Base-by-base conservation (phyloP, 1,140 invertebrate species). In the Ylistrum balloti region DNA sequence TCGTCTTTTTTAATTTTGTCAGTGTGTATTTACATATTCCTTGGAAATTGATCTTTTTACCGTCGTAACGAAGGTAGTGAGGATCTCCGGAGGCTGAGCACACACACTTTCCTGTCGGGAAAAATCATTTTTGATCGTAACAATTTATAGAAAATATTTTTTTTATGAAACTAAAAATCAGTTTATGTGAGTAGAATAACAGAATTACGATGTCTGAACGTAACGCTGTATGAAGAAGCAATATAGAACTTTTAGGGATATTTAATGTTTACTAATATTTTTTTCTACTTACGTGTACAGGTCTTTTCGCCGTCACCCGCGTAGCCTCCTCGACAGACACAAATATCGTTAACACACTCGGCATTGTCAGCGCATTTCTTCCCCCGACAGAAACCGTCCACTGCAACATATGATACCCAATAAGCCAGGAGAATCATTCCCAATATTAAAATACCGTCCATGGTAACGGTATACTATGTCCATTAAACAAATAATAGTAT, bases 61-160 rank as follows among this genome's bases (percentile, higher is more conserved):
- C 98, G 93, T 99, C 98, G 94, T 99, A 99, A 10, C 98, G 98
- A 92, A 98, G 97, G 95, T 99, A 99, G 94, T 99, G 98, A 0
- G 98, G 98, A 96, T 99, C 98, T 0, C 98, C 98, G 94, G 98
- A 99, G 0, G 98, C 98, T 0, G 98, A 98, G 95, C 98, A 99
- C 0, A 98, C 97, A 10, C 98, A 98, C 88, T 98, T 38, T 28
- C 87, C 90, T 90, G 45, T 74, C 22, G 7, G n/a, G 17, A 28
- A 28, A 74, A 74, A 74, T n/a, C n/a, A n/a, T n/a, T n/a, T n/a
- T n/a, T n/a, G n/a, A n/a, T n/a, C n/a, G n/a, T n/a, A n/a, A n/a
- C n/a, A n/a, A n/a, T n/a, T n/a, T n/a, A n/a, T n/a, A n/a, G n/a
- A n/a, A n/a, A n/a, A n/a, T n/a, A n/a, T n/a, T n/a, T n/a, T n/a